Percentiles rank a stretch among this genome's conserved stretches.
phyloP scores from a whole-genome alignment of 1,140 invertebrate species.

The Meteorus sp. region DNA sequence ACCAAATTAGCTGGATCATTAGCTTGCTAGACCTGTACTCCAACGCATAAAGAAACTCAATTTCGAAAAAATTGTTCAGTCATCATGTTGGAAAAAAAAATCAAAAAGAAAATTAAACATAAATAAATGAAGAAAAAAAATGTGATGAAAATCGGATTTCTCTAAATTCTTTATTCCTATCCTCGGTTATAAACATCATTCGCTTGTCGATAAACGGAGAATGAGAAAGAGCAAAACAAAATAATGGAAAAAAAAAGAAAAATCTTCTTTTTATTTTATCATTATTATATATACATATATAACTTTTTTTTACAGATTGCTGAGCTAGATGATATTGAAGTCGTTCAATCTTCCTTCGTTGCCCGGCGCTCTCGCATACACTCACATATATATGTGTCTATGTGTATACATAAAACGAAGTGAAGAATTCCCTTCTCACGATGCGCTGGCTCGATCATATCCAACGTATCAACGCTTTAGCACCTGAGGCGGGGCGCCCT shows the following conservation, averaged over 20 bases:
- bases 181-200: too few relatives aligned
- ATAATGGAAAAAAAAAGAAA: constrained; percentile 14
- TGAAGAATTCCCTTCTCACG: constrained; percentile 20
- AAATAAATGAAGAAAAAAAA: too few relatives aligned
- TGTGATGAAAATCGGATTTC: constrained; percentile 1
- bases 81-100: too few relatives aligned
- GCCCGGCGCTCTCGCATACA: too few relatives aligned
- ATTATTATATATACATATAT: background rate
- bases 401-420: background rate
- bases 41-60: too few relatives aligned
- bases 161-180: too few relatives aligned
- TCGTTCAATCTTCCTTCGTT: constrained; percentile 12
- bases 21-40: background rate
- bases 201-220: too few relatives aligned
- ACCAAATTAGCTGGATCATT: constrained; percentile 45
- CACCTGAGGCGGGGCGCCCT: constrained; percentile 20
- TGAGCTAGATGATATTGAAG: constrained; percentile 15
- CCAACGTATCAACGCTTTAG: constrained; percentile 24
- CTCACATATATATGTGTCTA: background rate
- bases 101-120: too few relatives aligned
- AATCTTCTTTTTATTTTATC: background rate
- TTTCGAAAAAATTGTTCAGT: too few relatives aligned
- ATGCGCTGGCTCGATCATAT: constrained; percentile 15
- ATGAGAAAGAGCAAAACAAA: too few relatives aligned
- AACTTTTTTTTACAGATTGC: constrained; percentile 1